A percentile compares a stretch with the other conserved stretches of the same genome.
phyloP scores from a whole-genome alignment of 2,797 vertebrate genomes.

The Antrozous pallidus region DNA sequence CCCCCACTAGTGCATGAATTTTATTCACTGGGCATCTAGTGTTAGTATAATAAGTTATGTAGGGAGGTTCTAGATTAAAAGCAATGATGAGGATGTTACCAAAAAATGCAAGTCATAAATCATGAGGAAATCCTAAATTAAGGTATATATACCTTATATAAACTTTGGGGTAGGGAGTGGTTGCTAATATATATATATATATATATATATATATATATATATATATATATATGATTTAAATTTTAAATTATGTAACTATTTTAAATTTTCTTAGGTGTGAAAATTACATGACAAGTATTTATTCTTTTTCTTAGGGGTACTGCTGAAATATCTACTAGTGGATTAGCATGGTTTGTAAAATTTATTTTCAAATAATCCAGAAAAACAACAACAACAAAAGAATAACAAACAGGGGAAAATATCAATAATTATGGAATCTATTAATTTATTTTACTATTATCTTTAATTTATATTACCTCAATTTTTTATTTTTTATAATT shows the following conservation, averaged over 20 bases:
- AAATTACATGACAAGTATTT: fast-evolving
- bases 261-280: background rate
- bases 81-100: background rate
- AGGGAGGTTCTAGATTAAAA: background rate
- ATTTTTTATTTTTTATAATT: no score
- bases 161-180: fast-evolving
- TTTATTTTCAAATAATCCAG: background rate
- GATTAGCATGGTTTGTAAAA: background rate
- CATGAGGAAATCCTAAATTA: background rate
- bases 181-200: background rate
- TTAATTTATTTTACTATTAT: background rate
- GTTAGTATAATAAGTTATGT: background rate
- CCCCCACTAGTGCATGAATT: no score
- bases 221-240: background rate
- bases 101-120: background rate
- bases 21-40: no score
- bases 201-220: no score
- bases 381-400: background rate
- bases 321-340: no score
- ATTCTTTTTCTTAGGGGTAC: background rate
- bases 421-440: background rate
- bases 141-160: background rate
- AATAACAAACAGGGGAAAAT: background rate
- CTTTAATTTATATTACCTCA: background rate
- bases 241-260: background rate